phyloP scores from a whole-genome alignment of 2,888 invertebrate species.

The Lymantria dispar region DNA sequence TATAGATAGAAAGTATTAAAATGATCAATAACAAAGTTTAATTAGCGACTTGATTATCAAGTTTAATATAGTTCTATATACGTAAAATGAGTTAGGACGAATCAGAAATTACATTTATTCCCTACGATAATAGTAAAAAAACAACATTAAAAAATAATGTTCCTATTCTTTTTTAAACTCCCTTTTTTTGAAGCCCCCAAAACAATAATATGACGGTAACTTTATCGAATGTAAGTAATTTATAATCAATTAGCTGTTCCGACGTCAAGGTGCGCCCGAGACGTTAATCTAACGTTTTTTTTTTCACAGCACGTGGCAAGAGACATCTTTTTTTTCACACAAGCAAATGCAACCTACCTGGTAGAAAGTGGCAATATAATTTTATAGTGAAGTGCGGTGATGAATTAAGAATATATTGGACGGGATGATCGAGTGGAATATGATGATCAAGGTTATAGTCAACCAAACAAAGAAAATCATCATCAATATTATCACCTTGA shows the following conservation, averaged over 20 bases:
- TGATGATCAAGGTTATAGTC: no score
- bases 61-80: no score
- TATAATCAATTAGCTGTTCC: constrained; percentile 55
- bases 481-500: no score
- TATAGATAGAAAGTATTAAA: no score
- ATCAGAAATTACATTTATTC: no score
- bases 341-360: background rate
- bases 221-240: constrained; percentile 29
- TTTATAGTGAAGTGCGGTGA: no score
- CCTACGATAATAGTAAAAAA: constrained; percentile 1
- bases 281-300: constrained; percentile 35
- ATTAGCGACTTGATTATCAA: no score
- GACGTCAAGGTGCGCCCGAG: constrained; percentile 43
- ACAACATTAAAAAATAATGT: background rate
- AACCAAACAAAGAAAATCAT: no score
- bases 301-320: constrained; percentile 37
- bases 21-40: no score
- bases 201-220: background rate
- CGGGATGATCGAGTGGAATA: no score
- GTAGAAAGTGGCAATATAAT: background rate
- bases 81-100: no score
- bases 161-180: background rate
- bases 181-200: background rate
- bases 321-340: background rate
- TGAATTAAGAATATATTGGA: no score